These are phyloP conservation scores for Panurus biarmicus DNA, from an alignment of 2,113 vertebrate genomes.

Conservation along the genomic window DNA sequence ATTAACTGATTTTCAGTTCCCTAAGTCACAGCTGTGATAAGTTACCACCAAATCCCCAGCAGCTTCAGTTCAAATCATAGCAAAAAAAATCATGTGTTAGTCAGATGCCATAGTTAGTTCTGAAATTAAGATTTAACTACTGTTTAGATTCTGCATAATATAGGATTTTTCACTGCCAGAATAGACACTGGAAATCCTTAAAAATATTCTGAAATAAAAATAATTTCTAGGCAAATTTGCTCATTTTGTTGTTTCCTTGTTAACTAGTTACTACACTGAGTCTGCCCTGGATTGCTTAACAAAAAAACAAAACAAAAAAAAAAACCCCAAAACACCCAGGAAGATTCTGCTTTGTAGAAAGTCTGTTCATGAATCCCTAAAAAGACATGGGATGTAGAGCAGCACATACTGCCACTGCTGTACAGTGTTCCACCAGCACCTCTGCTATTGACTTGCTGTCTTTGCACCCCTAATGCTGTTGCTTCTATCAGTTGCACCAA, in stretches of 20 bases:
- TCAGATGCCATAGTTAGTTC: background rate
- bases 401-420: background rate
- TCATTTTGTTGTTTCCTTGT: background rate
- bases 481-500: background rate
- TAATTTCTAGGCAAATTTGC: background rate
- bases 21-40: background rate
- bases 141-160: background rate
- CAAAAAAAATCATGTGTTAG: background rate
- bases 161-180: background rate
- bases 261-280: background rate
- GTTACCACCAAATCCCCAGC: background rate
- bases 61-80: background rate
- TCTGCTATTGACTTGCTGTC: background rate
- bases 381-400: background rate
- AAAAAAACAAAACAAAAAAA: background rate
- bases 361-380: background rate
- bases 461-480: background rate
- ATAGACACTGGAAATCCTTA: background rate
- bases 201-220: background rate
- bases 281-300: background rate
- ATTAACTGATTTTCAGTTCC: constrained; percentile 1
- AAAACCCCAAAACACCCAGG: too few relatives aligned
- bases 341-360: background rate
- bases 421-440: background rate
- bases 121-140: background rate